A percentile compares a stretch with the other conserved stretches of the same genome.
Evolutionary conservation across 2,797 vertebrate genomes (phyloP).

Genomic region (Myoxocephalus aenaeus): DNA sequence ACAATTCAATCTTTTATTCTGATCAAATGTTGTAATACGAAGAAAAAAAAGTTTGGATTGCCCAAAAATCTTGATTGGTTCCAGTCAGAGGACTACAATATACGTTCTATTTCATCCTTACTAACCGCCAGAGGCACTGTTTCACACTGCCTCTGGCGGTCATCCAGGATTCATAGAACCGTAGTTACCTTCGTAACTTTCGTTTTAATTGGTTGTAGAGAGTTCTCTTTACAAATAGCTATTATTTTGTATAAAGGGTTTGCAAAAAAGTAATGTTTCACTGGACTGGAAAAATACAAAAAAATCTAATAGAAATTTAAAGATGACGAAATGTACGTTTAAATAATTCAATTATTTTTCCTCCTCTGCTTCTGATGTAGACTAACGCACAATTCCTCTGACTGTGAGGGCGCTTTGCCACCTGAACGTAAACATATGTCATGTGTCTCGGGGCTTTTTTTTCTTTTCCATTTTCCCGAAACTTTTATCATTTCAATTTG

Average conservation of each 20-base stretch:
- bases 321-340: neutral
- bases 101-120: no score
- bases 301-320: neutral
- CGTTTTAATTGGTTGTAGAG: neutral
- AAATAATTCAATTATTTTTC: neutral
- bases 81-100: neutral
- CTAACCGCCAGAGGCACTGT: no score
- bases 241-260: neutral
- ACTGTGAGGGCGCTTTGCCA: no score
- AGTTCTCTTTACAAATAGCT: no score
- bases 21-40: neutral
- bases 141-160: no score
- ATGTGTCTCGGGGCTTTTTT: no score
- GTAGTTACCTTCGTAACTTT: no score
- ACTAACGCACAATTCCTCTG: no score
- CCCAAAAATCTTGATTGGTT: neutral
- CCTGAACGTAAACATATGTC: neutral
- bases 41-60: neutral
- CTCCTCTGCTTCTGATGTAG: no score
- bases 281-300: neutral
- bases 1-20: constrained; percentile 9
- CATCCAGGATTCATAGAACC: no score
- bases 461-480: neutral
- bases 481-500: neutral
- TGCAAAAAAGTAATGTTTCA: neutral